Evolutionary conservation across 2,888 invertebrate genomes (phyloP), one percentile per base, ranked within the genome.

Genomic region (Tetheella fluctuosa): DNA sequence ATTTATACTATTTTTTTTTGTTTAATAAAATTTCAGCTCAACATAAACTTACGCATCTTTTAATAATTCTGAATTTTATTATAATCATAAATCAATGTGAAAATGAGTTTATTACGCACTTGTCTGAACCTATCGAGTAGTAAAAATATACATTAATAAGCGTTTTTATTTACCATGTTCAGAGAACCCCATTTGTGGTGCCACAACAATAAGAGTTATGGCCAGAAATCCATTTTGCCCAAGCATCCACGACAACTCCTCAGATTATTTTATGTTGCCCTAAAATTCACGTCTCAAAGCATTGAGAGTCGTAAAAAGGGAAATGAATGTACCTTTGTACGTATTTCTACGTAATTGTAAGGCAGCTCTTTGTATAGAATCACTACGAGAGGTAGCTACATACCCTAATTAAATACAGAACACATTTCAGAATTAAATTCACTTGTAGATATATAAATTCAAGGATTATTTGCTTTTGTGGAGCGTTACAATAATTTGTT

Each of bases 231-330:
- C 64, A 69, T 73, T 69, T 68, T 66, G 15, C 17, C 54, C 62
- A 20, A 48, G 20, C 3, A 20, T 48, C n/a, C 48, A 20, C 10
- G 68, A 66, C 67, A 63, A 68, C 66, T 68, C 68, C 69, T 71
- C 64, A 67, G 62, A 67, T 73, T 68, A 73, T 71, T 80, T 80
- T 75, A 77, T 74, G 68, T 53, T 65, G 59, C 70, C 66, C 69
- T 74, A 73, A 76, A 80, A 78, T 74, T 74, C 69, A 67, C 66
- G 70, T 72, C 74, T 75, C 67, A 68, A 74, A 73, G 71, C 74
- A 71, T 64, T 69, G 59, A 70, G 64, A 64, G 66, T 76, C 76
- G 74, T 80, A 79, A 80, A 79, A 71, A 68, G 57, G 62, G 62
- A 69, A 70, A 74, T 69, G 63, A 73, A 79, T 69, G 69, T 34